These are phyloP conservation scores for Dolichotis patagonum DNA, from an alignment of 2,113 vertebrate species.

Conservation along the genomic window DNA sequence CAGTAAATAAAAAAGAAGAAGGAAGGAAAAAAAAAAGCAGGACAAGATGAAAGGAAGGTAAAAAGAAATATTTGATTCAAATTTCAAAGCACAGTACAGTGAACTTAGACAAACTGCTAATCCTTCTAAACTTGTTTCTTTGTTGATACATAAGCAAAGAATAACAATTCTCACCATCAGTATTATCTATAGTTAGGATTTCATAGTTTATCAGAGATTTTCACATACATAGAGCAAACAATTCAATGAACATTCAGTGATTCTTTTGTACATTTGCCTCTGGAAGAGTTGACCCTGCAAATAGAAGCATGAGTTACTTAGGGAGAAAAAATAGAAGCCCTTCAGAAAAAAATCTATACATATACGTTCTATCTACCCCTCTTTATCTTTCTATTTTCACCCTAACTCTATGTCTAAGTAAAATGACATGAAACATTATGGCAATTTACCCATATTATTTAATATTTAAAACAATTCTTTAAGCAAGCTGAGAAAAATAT, in stretches of 20 bases:
- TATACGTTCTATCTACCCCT: neutral
- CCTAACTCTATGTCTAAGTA: neutral
- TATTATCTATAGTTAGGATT: neutral
- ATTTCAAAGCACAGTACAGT: neutral
- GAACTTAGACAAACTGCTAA: neutral
- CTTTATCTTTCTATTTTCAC: neutral
- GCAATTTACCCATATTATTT: neutral
- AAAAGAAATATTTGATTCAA: neutral
- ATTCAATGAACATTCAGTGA: constrained; percentile 1
- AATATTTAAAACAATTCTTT: constrained; percentile 18
- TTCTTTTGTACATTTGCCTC: neutral
- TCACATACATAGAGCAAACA: neutral
- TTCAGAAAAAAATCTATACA: neutral
- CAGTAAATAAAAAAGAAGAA: neutral
- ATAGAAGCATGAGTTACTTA: neutral
- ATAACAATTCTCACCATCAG: neutral
- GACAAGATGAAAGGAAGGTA: neutral
- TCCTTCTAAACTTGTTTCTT: constrained; percentile 32
- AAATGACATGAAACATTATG: constrained; percentile 9
- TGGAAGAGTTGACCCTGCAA: neutral
- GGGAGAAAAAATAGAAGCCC: neutral
- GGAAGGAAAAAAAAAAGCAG: neutral
- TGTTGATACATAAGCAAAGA: neutral
- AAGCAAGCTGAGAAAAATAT: neutral
- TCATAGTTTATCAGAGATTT: neutral